phyloP scores from a whole-genome alignment of 1,140 invertebrate species.

The Aphidius ervi region DNA sequence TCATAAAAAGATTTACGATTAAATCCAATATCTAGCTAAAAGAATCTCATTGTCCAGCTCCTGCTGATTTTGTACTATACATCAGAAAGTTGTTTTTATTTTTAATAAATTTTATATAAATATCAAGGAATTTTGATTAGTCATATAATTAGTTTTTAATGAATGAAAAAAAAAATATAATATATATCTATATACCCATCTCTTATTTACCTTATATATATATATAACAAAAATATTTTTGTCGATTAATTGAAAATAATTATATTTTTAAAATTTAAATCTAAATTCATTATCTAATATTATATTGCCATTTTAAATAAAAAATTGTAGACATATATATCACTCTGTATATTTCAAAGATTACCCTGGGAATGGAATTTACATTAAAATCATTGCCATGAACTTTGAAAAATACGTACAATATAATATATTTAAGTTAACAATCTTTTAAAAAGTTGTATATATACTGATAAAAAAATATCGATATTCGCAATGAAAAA shows the following conservation, averaged over 20 bases:
- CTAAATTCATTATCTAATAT: no score
- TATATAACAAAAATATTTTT: no score
- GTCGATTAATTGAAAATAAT: no score
- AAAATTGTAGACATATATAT: neutral
- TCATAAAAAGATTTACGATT: neutral
- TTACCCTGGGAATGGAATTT: conserved; percentile 14
- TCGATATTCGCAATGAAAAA: no score
- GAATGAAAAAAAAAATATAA: conserved; percentile 10
- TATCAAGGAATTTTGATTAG: conserved; percentile 15
- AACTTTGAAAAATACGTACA: neutral
- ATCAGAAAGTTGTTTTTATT: no score
- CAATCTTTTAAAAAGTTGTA: no score
- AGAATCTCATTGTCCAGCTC: neutral
- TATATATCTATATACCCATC: neutral
- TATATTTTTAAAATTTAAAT: no score
- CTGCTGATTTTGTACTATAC: neutral
- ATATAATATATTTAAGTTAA: no score
- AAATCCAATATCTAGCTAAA: neutral
- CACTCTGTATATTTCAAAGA: neutral
- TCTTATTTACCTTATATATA: no score
- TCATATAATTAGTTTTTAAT: conserved; percentile 3
- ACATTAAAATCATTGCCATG: neutral
- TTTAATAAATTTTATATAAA: no score
- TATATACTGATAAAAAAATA: no score
- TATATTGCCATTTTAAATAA: no score